These are phyloP conservation scores for Lepus townsendii DNA, from an alignment of 2,797 vertebrate genomes.

Conservation along the genomic window DNA sequence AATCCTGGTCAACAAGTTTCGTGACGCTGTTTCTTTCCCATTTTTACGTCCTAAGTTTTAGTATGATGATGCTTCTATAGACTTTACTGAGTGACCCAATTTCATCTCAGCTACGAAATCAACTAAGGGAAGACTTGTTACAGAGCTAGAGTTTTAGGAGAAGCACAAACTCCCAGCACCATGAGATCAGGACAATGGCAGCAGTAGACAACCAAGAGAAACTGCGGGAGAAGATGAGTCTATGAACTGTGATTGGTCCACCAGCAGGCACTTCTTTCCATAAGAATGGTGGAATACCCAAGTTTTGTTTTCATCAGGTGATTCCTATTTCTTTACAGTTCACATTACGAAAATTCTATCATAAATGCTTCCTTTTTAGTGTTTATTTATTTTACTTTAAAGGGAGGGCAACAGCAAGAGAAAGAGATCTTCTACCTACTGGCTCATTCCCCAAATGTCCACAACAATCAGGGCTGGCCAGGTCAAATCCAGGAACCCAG, in stretches of 20 bases:
- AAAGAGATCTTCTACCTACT: too few species aligned
- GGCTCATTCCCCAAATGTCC: too few species aligned
- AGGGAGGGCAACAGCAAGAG: too few species aligned
- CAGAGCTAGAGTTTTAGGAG: background rate
- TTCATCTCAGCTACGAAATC: slow-evolving; percentile 12
- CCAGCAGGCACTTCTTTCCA: background rate
- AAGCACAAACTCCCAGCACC: background rate
- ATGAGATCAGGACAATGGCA: background rate
- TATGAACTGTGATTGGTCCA: background rate
- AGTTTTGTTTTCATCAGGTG: slow-evolving; percentile 11
- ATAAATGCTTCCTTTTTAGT: background rate
- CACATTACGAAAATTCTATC: background rate
- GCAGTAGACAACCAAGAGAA: slow-evolving; percentile 11
- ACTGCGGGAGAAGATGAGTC: background rate
- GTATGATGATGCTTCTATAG: background rate
- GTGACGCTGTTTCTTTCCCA: background rate
- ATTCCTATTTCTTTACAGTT: slow-evolving; percentile 22
- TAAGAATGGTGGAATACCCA: background rate
- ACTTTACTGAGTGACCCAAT: background rate
- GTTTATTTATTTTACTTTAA: too few species aligned
- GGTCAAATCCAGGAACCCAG: too few species aligned
- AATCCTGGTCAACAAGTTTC: background rate
- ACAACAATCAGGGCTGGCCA: too few species aligned
- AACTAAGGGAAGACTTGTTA: background rate
- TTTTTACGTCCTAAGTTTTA: slow-evolving; percentile 8